Evolutionary conservation across 2,113 vertebrate species (phyloP).

Genomic region (Noctilio leporinus): DNA sequence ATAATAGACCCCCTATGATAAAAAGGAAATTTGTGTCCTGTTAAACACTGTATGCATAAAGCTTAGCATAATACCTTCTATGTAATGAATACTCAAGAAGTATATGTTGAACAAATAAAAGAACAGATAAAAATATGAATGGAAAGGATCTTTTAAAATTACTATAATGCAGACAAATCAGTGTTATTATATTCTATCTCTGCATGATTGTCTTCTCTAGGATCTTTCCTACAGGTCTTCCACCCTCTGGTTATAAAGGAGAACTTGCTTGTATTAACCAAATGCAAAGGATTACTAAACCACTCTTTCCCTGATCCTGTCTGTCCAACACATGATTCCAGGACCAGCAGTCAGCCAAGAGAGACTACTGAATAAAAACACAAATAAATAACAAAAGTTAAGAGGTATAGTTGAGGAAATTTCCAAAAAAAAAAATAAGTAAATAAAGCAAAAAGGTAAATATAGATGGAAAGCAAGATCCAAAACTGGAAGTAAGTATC

Average conservation of each 20-base stretch:
- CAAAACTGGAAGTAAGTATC: not conserved
- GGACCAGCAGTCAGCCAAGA: not conserved
- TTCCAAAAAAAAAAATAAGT: too few species aligned
- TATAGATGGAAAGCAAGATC: not conserved
- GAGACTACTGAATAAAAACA: not conserved
- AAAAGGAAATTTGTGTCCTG: not conserved
- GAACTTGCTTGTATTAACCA: not conserved
- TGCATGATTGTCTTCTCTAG: not conserved
- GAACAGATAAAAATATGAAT: not conserved
- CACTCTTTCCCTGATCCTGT: not conserved
- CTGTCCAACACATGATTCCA: not conserved
- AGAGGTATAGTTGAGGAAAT: not conserved
- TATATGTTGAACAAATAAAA: not conserved
- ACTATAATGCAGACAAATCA: not conserved
- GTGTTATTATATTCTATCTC: not conserved
- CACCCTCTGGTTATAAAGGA: not conserved
- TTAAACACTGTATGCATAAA: not conserved
- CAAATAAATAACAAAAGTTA: not conserved
- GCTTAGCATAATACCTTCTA: not conserved
- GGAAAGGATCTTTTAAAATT: not conserved
- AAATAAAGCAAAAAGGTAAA: not conserved
- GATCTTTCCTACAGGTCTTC: rapidly evolving
- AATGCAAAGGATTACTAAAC: not conserved
- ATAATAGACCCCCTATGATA: not conserved
- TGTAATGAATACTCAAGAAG: not conserved